Evolutionary conservation across 2,888 invertebrate species (phyloP), one percentile per base, ranked within the genome.

Genomic region (Thera britannica): DNA sequence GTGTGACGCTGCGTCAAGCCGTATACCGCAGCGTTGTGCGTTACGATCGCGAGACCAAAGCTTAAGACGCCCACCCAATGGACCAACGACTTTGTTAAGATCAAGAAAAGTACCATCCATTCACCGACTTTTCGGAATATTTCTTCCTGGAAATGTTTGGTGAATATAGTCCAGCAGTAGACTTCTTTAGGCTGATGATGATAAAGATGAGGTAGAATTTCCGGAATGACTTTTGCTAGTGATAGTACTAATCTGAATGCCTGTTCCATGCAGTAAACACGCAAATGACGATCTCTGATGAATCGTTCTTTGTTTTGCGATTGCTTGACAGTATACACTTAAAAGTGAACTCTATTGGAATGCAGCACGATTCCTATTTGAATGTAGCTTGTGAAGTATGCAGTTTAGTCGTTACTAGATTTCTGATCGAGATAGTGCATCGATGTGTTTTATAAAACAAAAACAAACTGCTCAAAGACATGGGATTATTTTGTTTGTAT

Each of bases 301-400:
- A 65, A 58, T 58, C 36, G 51, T 2, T 49, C 62, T 58, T 65
- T 69, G 68, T 67, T 59, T 38, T 64, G 58, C 7, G 12, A 44
- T 67, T 35, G 67, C 67, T 55, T 62, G 62, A 41, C 46, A 7
- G 34, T 9, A 4, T 56, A 59, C 62, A 62, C 11, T 65, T 56
- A 3, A 38, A 55, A 49, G 23, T 62, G 56, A 56, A 59, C 62
- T 62, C 59, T 69, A 69, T 62, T 49, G 2, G 23, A 52, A 59
- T 62, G 52, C 52, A 60, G 56, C 62, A 65, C 51, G 62, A 46
- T 62, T 67, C 44, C n/a, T 46, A 58, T 69, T 62, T 34, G 58
- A 48, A 41, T 67, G 48, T 56, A 56, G 59, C 56, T 35, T 51
- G 58, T 38, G 48, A 52, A 58, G 6, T 38, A 52, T 54, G 62